Percentiles rank a stretch among this genome's conserved stretches.
Evolutionary conservation across 2,888 invertebrate species (phyloP).

Genomic region (Nemapogon koenigi): DNA sequence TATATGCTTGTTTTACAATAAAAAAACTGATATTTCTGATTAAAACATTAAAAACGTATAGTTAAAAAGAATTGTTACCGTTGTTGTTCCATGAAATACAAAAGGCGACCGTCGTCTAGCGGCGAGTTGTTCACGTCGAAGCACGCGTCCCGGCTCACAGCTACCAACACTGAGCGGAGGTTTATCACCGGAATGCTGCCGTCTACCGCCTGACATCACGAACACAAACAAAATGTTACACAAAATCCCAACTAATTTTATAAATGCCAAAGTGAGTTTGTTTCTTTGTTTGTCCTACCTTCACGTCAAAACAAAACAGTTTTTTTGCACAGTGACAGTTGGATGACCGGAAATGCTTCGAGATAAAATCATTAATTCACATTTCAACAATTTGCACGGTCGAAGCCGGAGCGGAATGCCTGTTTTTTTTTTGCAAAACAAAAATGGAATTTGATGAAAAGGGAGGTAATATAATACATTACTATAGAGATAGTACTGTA

Average conservation of each 20-base stretch:
- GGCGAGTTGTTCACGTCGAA: conserved; percentile 27
- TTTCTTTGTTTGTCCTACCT: background rate
- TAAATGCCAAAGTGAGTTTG: background rate
- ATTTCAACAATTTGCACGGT: too few species aligned
- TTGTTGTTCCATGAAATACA: conserved; percentile 43
- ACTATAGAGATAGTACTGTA: too few species aligned
- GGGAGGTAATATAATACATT: too few species aligned
- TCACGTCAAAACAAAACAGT: too few species aligned
- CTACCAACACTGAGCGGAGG: conserved; percentile 38
- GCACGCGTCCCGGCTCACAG: conserved; percentile 16
- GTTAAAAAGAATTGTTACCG: conserved; percentile 22
- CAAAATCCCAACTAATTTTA: background rate
- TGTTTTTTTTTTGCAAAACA: too few species aligned
- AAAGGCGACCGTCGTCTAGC: conserved; percentile 38
- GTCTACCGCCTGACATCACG: conserved; percentile 36
- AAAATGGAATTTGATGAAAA: too few species aligned
- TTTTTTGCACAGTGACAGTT: too few species aligned
- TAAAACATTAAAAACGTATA: too few species aligned
- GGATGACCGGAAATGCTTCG: too few species aligned
- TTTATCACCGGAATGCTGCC: conserved; percentile 43
- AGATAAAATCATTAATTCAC: too few species aligned
- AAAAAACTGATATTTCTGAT: too few species aligned
- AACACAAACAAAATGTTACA: background rate
- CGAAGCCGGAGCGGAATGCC: too few species aligned
- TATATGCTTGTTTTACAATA: background rate